phyloP scores from a whole-genome alignment of 2,113 vertebrate species.

The Trachemys scripta region DNA sequence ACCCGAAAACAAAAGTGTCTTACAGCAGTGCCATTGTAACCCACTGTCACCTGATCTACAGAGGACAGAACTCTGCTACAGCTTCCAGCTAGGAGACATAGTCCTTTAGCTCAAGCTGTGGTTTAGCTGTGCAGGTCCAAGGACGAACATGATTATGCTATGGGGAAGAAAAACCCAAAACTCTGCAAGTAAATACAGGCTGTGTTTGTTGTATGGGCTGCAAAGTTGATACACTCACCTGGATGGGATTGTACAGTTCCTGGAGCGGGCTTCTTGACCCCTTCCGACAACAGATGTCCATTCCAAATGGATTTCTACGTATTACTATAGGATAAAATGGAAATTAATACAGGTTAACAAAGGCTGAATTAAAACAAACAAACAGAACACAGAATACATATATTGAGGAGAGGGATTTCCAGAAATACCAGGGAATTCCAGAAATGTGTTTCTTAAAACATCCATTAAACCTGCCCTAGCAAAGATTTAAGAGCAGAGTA shows the following conservation, averaged over 20 bases:
- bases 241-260: conserved; percentile 95
- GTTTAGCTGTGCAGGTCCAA: background rate
- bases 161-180: background rate
- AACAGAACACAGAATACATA: background rate
- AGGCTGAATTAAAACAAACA: background rate
- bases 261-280: conserved; percentile 93
- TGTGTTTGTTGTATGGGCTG: background rate
- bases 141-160: background rate
- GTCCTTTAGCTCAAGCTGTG: background rate
- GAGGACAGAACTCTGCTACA: accelerated
- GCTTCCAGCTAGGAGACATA: background rate
- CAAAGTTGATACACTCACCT: conserved; percentile 83
- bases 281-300: conserved; percentile 94
- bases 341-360: conserved; percentile 56
- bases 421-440: background rate
- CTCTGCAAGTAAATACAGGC: background rate
- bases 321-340: conserved; percentile 87
- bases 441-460: background rate
- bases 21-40: background rate
- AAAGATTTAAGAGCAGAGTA: background rate
- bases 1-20: background rate
- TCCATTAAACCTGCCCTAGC: background rate
- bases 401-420: background rate
- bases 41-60: background rate
- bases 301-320: conserved; percentile 92